Conservation (phyloP, 2,888 invertebrate genomes). For the Choristoneura rosaceana region DNA sequence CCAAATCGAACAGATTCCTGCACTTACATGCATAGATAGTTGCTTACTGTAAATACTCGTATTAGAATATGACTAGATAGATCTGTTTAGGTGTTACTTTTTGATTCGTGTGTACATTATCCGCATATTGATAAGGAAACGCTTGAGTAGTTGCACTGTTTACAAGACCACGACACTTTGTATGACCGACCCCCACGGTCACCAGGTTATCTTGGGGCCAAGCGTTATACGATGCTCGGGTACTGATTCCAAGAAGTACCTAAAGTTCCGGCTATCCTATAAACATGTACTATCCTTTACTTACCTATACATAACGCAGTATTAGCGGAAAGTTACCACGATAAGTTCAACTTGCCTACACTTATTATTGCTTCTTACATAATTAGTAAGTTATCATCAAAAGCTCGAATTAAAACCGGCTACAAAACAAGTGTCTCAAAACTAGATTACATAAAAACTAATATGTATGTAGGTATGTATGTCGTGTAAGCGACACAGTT, state of each 20-base stretch:
- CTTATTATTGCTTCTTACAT: background rate
- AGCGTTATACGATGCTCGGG: background rate
- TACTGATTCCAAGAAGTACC: background rate
- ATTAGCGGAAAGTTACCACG: background rate
- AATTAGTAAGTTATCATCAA: background rate
- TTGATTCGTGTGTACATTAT: background rate
- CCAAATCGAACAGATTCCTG: background rate
- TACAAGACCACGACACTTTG: background rate
- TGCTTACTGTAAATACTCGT: background rate
- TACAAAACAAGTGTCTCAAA: background rate
- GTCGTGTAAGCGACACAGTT: conserved; percentile 5
- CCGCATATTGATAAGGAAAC: background rate
- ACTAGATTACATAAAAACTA: conserved; percentile 11
- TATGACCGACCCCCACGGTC: conserved; percentile 2
- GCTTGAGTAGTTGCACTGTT: background rate
- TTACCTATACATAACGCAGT: background rate
- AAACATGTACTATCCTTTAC: background rate
- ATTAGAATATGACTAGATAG: background rate
- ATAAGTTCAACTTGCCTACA: conserved; percentile 1
- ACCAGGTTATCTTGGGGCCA: conserved; percentile 5
- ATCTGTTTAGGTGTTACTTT: background rate
- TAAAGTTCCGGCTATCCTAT: conserved; percentile 7
- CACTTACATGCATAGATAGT: background rate
- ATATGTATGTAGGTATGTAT: background rate
- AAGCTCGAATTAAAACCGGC: background rate